These are phyloP conservation scores for Trachelus stipa DNA, from an alignment of 2,888 invertebrate species.

Conservation along the genomic window DNA sequence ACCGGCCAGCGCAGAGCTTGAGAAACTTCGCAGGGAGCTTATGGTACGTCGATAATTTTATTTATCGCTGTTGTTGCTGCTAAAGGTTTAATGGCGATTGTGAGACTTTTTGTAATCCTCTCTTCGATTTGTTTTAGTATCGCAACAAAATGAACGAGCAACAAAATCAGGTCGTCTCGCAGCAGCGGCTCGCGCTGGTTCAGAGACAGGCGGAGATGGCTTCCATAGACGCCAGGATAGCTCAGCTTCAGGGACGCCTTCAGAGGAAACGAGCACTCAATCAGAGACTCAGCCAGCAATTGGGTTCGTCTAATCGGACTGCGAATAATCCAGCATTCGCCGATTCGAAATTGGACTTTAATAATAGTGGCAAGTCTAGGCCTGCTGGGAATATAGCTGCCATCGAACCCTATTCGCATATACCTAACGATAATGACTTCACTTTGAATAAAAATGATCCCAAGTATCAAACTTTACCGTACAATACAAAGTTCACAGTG, in stretches of 20 bases:
- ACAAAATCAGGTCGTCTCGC: slow-evolving; percentile 89
- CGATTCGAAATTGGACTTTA: slow-evolving; percentile 65
- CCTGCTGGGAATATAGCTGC: slow-evolving; percentile 86
- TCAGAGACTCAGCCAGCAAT: slow-evolving; percentile 77
- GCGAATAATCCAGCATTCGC: slow-evolving; percentile 64
- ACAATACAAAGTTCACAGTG: slow-evolving; percentile 86
- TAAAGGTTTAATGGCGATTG: background rate
- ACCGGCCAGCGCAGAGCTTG: slow-evolving; percentile 87
- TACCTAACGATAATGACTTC: slow-evolving; percentile 79
- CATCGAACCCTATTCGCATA: slow-evolving; percentile 88
- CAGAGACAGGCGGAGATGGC: slow-evolving; percentile 92
- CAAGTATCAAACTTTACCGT: slow-evolving; percentile 92
- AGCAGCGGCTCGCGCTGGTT: slow-evolving; percentile 88
- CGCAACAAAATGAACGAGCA: slow-evolving; percentile 96
- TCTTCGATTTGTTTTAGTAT: slow-evolving; percentile 75
- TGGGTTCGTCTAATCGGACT: slow-evolving; percentile 67
- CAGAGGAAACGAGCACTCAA: slow-evolving; percentile 90
- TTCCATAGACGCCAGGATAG: slow-evolving; percentile 92
- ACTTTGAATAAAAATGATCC: slow-evolving; percentile 87
- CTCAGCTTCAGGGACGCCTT: slow-evolving; percentile 91
- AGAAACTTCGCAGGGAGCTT: slow-evolving; percentile 91
- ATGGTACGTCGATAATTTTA: slow-evolving; percentile 75
- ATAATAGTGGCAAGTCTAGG: slow-evolving; percentile 63
- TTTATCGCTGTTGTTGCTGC: background rate
- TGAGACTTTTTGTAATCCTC: background rate